Percentiles rank a stretch among this genome's conserved stretches.
These are phyloP conservation scores for Phorcus lineatus DNA, from an alignment of 2,888 invertebrate species.

Conservation along the genomic window DNA sequence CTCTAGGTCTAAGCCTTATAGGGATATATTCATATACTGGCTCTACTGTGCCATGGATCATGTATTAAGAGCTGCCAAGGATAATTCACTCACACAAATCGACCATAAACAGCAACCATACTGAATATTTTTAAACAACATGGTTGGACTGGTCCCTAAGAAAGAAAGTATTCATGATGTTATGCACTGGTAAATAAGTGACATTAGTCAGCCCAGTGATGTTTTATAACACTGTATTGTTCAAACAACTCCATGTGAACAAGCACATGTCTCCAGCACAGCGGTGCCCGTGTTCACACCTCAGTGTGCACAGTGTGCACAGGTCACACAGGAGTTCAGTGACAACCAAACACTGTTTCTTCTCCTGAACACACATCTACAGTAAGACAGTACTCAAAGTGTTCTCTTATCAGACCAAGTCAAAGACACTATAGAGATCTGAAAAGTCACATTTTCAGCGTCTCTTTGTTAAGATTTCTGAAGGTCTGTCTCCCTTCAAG, in stretches of 20 bases:
- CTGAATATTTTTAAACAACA: not conserved
- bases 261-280: not conserved
- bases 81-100: not conserved
- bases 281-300: not conserved
- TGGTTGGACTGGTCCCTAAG: not conserved
- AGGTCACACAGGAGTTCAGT: not conserved
- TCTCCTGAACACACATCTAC: slow-evolving; percentile 7
- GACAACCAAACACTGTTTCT: slow-evolving; percentile 6
- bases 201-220: slow-evolving; percentile 9
- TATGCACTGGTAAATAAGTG: slow-evolving; percentile 20
- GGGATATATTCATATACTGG: slow-evolving; percentile 9
- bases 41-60: slow-evolving; percentile 18
- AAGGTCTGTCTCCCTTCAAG: no score
- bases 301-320: not conserved
- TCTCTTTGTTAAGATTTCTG: no score
- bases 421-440: no score
- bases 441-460: no score
- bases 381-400: not conserved
- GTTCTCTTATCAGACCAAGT: no score
- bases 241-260: slow-evolving; percentile 6
- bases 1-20: slow-evolving; percentile 8
- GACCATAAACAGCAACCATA: slow-evolving; percentile 1
- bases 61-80: slow-evolving; percentile 5
- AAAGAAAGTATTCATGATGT: not conserved
- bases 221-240: slow-evolving; percentile 17